Conservation (phyloP, 1,140 invertebrate species). For the Anagrus nilaparvatae region DNA sequence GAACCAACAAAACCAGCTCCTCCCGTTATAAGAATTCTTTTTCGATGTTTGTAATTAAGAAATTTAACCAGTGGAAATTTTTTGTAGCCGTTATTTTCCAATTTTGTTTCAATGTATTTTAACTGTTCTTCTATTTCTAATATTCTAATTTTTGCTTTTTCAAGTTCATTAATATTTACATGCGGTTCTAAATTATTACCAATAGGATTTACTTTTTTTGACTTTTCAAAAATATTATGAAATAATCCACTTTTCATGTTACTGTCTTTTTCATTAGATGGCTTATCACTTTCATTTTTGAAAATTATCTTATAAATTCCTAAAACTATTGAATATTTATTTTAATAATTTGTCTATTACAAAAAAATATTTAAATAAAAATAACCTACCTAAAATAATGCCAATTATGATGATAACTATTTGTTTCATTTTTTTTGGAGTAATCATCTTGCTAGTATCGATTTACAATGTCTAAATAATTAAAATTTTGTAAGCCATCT, state of each 20-base stretch:
- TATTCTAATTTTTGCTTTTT: slow-evolving; percentile 53
- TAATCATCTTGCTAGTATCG: too few relatives aligned
- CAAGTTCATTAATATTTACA: slow-evolving; percentile 44
- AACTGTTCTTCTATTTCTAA: slow-evolving; percentile 61
- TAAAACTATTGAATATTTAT: slow-evolving; percentile 26
- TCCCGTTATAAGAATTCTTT: slow-evolving; percentile 88
- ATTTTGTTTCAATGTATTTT: slow-evolving; percentile 49
- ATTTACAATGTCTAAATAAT: too few relatives aligned
- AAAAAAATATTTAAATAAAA: slow-evolving; percentile 1
- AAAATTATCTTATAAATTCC: slow-evolving; percentile 38
- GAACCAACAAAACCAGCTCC: slow-evolving; percentile 99
- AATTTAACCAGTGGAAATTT: slow-evolving; percentile 85
- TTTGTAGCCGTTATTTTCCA: slow-evolving; percentile 56
- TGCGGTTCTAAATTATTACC: too few relatives aligned
- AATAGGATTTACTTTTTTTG: too few relatives aligned
- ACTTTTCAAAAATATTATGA: too few relatives aligned
- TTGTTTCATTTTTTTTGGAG: slow-evolving; percentile 38
- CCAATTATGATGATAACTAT: slow-evolving; percentile 30
- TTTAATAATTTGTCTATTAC: slow-evolving; percentile 1
- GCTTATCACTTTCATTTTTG: slow-evolving; percentile 28
- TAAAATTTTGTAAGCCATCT: too few relatives aligned
- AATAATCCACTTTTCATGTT: too few relatives aligned
- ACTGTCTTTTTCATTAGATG: too few relatives aligned
- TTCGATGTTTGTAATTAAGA: slow-evolving; percentile 80
- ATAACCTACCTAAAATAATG: slow-evolving; percentile 29